A percentile compares a stretch with the other conserved stretches of the same genome.
phyloP scores from a whole-genome alignment of 2,113 vertebrate genomes.

The Silurus asotus region DNA sequence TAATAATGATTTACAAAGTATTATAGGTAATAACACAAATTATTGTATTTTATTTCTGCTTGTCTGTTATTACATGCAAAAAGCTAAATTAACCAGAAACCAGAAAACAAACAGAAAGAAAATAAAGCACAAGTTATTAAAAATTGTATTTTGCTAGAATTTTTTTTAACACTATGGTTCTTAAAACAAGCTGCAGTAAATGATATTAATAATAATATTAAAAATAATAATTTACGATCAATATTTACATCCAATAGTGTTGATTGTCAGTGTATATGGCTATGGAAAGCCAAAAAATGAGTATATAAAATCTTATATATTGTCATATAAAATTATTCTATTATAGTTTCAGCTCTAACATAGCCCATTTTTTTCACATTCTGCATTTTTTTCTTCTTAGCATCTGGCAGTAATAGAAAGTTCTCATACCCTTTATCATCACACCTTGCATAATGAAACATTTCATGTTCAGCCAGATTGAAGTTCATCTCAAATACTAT shows the following conservation, averaged over 20 bases:
- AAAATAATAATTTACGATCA: background rate
- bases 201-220: background rate
- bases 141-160: background rate
- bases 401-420: background rate
- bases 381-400: background rate
- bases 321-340: background rate
- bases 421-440: background rate
- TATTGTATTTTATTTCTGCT: background rate
- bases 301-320: too few relatives aligned
- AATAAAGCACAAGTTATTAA: background rate
- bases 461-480: background rate
- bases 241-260: background rate
- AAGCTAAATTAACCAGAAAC: background rate
- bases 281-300: background rate
- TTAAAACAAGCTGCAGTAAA: background rate
- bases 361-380: background rate
- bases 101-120: background rate
- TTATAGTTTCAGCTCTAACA: background rate
- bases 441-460: background rate
- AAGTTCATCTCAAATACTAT: slow-evolving; percentile 16
- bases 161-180: background rate
- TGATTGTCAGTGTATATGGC: background rate
- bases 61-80: background rate
- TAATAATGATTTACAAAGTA: background rate
- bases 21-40: background rate